These are phyloP conservation scores for Calycopis cecrops DNA, from an alignment of 1,140 invertebrate species.

Conservation along the genomic window DNA sequence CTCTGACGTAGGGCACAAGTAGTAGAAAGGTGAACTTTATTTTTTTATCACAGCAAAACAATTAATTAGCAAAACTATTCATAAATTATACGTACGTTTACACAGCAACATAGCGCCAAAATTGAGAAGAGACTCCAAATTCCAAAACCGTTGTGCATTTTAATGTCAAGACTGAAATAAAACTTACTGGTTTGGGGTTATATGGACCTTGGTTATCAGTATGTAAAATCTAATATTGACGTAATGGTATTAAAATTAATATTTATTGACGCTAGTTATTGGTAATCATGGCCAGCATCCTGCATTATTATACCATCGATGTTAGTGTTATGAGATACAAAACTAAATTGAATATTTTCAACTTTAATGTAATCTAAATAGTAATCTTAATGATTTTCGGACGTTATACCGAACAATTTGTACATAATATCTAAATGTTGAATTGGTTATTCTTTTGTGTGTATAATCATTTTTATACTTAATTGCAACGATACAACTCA, in stretches of 20 bases:
- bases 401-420: too few relatives aligned
- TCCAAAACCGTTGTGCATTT: background rate
- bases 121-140: background rate
- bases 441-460: too few relatives aligned
- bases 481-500: too few relatives aligned
- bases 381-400: background rate
- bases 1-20: too few relatives aligned
- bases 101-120: background rate
- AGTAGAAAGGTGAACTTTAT: too few relatives aligned
- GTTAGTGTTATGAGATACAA: background rate
- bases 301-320: background rate
- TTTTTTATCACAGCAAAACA: too few relatives aligned
- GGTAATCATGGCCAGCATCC: background rate
- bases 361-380: background rate
- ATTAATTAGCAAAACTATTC: too few relatives aligned
- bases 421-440: too few relatives aligned
- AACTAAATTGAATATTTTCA: background rate
- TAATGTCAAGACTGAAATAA: background rate
- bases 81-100: background rate
- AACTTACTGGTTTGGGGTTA: background rate
- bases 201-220: background rate
- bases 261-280: background rate
- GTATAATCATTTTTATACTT: too few relatives aligned
- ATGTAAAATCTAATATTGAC: background rate
- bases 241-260: background rate